Conservation (phyloP, 1,140 invertebrate species). For the Araneus ventricosus region DNA sequence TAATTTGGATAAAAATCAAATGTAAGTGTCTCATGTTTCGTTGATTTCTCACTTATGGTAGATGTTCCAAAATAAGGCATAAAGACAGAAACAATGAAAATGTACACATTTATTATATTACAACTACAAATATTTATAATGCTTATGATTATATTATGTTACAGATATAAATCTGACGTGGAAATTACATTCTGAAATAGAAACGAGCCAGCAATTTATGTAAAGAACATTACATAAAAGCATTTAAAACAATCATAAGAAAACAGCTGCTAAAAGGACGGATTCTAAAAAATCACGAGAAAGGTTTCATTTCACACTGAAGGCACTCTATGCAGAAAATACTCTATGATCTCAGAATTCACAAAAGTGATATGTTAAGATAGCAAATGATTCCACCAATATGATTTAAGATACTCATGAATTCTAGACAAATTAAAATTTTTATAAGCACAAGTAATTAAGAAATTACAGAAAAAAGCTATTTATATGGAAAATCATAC, state of each 20-base stretch:
- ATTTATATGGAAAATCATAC: too few relatives aligned
- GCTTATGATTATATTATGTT: constrained; percentile 28
- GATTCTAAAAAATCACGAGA: constrained; percentile 18
- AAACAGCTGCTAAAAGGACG: constrained; percentile 51
- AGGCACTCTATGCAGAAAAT: constrained; percentile 1
- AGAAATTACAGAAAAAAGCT: too few relatives aligned
- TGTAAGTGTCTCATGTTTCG: too few relatives aligned
- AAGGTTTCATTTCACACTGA: not conserved
- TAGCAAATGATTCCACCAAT: not conserved
- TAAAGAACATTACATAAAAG: not conserved
- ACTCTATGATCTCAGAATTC: not conserved
- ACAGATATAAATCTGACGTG: not conserved
- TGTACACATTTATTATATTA: constrained; percentile 65
- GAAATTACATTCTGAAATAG: not conserved
- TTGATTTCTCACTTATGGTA: too few relatives aligned
- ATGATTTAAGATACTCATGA: too few relatives aligned
- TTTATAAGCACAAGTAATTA: too few relatives aligned
- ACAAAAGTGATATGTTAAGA: not conserved
- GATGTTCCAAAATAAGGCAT: not conserved
- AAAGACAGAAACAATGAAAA: not conserved
- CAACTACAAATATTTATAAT: constrained; percentile 50
- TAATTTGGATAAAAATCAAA: too few relatives aligned
- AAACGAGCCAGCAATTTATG: constrained; percentile 41
- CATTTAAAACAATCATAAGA: not conserved
- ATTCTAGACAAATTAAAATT: too few relatives aligned